A percentile compares a stretch with the other conserved stretches of the same genome.
phyloP scores from a whole-genome alignment of 2,888 invertebrate species.

The Cantharis nigra region DNA sequence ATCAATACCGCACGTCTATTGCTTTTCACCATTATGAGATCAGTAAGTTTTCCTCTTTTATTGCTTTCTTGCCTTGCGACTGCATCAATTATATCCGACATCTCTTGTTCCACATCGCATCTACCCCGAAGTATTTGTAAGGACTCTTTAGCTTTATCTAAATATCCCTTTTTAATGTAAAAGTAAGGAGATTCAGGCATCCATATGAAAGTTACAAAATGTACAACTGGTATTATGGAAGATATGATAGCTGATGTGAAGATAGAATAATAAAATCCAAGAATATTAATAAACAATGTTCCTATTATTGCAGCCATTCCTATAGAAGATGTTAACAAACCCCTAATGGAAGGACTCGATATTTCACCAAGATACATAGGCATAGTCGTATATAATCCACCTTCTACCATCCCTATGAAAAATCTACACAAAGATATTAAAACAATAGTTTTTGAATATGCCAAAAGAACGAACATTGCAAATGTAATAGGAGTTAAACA shows the following conservation, averaged over 20 bases:
- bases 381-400: constrained; percentile 50
- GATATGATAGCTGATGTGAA: constrained; percentile 61
- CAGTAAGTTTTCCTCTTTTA: constrained; percentile 57
- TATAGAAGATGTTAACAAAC: constrained; percentile 66
- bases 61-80: constrained; percentile 55
- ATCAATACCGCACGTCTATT: constrained; percentile 68
- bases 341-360: constrained; percentile 61
- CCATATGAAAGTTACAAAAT: constrained; percentile 62
- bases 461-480: constrained; percentile 65
- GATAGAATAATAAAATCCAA: constrained; percentile 64
- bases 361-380: constrained; percentile 67
- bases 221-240: constrained; percentile 62
- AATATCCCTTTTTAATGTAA: constrained; percentile 53
- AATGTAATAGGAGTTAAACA: constrained; percentile 54
- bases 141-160: constrained; percentile 58
- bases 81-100: constrained; percentile 46
- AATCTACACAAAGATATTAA: constrained; percentile 58
- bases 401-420: constrained; percentile 61
- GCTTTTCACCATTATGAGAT: constrained; percentile 60
- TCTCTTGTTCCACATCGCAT: constrained; percentile 57
- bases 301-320: constrained; percentile 61
- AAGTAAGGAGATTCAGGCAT: constrained; percentile 71
- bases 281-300: constrained; percentile 65
- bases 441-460: constrained; percentile 62
- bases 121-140: constrained; percentile 65